These are phyloP conservation scores for Erynnis tages DNA, from an alignment of 2,888 invertebrate genomes.

Conservation along the genomic window DNA sequence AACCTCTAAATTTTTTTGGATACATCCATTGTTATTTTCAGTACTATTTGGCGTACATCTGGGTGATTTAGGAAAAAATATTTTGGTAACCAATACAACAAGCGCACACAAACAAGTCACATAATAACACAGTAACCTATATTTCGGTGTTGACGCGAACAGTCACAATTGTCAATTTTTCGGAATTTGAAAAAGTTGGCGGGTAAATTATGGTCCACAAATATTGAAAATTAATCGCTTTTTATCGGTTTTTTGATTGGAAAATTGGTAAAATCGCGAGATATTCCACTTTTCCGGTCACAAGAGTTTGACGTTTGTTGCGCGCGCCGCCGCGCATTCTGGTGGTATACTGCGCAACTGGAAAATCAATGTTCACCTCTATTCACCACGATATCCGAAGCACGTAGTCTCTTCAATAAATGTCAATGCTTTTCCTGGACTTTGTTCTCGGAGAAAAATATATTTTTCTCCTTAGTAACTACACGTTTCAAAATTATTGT, in stretches of 20 bases:
- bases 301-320: constrained; percentile 36
- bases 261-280: constrained; percentile 1
- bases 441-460: no score
- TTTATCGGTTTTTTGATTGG: not conserved
- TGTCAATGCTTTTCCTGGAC: not conserved
- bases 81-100: no score
- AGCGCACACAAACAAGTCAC: constrained; percentile 21
- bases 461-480: no score
- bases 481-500: no score
- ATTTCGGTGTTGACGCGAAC: constrained; percentile 9
- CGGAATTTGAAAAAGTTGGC: not conserved
- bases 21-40: not conserved
- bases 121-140: constrained; percentile 22
- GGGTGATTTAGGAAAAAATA: not conserved
- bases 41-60: constrained; percentile 5
- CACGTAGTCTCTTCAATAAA: constrained; percentile 5
- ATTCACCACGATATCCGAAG: not conserved
- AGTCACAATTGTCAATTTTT: constrained; percentile 2
- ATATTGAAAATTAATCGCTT: not conserved
- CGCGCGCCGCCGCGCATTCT: constrained; percentile 53
- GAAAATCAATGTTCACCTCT: constrained; percentile 31
- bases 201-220: not conserved
- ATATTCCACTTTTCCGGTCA: constrained; percentile 22
- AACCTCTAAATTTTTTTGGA: not conserved
- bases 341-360: constrained; percentile 12